Percentiles rank a stretch among this genome's conserved stretches.
Evolutionary conservation across 2,113 vertebrate species (phyloP).

Genomic region (Tetraodon nigroviridis): DNA sequence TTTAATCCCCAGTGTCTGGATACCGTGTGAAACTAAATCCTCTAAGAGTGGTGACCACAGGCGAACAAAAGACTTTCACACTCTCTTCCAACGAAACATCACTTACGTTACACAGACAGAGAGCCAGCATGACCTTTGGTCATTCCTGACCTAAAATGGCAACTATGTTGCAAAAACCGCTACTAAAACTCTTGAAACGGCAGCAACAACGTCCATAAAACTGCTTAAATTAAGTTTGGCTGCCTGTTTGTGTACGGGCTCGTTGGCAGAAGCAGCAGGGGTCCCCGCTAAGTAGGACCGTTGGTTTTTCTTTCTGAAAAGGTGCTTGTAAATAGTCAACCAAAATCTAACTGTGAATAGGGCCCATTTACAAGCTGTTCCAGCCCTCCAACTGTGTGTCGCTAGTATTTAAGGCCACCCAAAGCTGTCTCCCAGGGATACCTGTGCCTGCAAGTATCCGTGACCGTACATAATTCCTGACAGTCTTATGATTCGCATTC

Average conservation of each 20-base stretch:
- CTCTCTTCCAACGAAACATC: slow-evolving; percentile 16
- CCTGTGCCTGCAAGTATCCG: slow-evolving; percentile 16
- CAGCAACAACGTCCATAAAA: not conserved
- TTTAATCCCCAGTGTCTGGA: not conserved
- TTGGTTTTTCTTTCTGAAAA: slow-evolving; percentile 14
- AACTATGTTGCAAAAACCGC: not conserved
- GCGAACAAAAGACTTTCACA: not conserved
- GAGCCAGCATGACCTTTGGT: not conserved
- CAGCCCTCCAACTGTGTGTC: slow-evolving; percentile 16
- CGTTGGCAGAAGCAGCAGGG: not conserved
- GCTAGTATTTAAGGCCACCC: slow-evolving; percentile 16
- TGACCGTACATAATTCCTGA: slow-evolving; percentile 16
- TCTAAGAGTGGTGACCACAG: not conserved
- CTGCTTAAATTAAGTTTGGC: not conserved
- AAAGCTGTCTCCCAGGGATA: slow-evolving; percentile 34
- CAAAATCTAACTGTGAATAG: slow-evolving; percentile 19
- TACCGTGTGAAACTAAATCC: not conserved
- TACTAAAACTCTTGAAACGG: no score
- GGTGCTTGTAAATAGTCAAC: slow-evolving; percentile 15
- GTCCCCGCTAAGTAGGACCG: not conserved
- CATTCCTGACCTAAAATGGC: not conserved
- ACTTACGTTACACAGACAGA: slow-evolving; percentile 9
- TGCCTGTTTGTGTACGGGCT: not conserved
- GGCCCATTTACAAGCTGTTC: slow-evolving; percentile 19
- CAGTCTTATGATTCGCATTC: slow-evolving; percentile 24